Percentiles rank a stretch among this genome's conserved stretches.
These are phyloP conservation scores for Piaya cayana DNA, from an alignment of 2,113 vertebrate species.

Conservation along the genomic window DNA sequence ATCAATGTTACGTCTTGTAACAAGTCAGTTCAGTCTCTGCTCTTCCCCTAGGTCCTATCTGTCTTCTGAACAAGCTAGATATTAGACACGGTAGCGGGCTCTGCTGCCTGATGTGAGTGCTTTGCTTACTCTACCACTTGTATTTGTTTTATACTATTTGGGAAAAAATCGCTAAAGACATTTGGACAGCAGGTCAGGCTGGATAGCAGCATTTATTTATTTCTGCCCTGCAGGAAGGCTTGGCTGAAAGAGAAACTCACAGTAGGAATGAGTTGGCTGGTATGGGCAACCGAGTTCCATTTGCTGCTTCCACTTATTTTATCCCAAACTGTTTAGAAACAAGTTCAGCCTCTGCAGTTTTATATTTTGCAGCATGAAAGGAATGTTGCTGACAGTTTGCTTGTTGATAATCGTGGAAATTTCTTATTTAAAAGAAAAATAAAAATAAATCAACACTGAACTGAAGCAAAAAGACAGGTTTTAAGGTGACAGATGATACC, in stretches of 20 bases:
- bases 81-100: not conserved
- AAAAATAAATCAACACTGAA: not conserved
- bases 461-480: not conserved
- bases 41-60: not conserved
- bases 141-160: not conserved
- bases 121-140: not conserved
- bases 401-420: not conserved
- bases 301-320: not conserved
- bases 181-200: not conserved
- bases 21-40: not conserved
- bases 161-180: not conserved
- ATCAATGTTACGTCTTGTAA: not conserved
- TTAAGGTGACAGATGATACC: not conserved
- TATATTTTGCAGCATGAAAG: not conserved
- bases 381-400: not conserved
- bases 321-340: not conserved
- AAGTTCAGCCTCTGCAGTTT: not conserved
- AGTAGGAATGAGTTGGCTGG: not conserved
- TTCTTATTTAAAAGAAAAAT: not conserved
- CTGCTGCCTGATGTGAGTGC: not conserved
- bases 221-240: not conserved
- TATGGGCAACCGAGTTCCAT: not conserved
- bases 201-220: not conserved
- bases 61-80: not conserved
- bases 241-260: not conserved